Conservation (phyloP, 2,113 vertebrate genomes). For the Podarcis raffonei region DNA sequence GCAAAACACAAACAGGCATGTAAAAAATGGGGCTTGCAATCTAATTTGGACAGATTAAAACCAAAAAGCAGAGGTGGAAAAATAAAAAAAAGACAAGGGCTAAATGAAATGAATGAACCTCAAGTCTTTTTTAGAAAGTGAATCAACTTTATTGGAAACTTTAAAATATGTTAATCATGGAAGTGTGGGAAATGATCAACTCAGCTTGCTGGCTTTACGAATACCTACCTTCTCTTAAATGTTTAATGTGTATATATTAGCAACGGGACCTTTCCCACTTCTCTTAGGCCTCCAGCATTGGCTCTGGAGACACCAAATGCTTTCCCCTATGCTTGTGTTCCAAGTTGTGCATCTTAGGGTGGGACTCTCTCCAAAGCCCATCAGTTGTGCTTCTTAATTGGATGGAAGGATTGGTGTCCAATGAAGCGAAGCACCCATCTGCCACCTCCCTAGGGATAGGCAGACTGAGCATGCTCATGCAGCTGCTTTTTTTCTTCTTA, state of each 20-base stretch:
- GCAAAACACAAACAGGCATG: too few species aligned
- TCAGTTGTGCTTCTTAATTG: neutral
- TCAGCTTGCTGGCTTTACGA: neutral
- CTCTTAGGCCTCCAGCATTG: neutral
- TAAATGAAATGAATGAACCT: neutral
- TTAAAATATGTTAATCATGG: neutral
- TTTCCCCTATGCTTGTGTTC: neutral
- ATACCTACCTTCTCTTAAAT: neutral
- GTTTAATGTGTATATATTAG: neutral
- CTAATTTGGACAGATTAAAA: neutral
- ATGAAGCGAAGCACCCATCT: slow-evolving; percentile 1
- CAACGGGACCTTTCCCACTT: neutral
- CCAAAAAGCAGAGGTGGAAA: neutral
- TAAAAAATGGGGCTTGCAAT: neutral
- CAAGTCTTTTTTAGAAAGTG: neutral
- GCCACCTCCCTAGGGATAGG: neutral
- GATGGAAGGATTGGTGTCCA: neutral
- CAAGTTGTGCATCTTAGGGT: neutral
- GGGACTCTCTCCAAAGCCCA: neutral
- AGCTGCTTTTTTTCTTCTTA: neutral
- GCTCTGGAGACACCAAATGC: neutral
- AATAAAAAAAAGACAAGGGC: neutral
- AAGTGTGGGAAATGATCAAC: neutral
- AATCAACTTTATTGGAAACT: neutral
- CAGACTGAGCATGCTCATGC: too few species aligned